Conservation (phyloP, 2,888 invertebrate genomes). For the Heliconius hortense region DNA sequence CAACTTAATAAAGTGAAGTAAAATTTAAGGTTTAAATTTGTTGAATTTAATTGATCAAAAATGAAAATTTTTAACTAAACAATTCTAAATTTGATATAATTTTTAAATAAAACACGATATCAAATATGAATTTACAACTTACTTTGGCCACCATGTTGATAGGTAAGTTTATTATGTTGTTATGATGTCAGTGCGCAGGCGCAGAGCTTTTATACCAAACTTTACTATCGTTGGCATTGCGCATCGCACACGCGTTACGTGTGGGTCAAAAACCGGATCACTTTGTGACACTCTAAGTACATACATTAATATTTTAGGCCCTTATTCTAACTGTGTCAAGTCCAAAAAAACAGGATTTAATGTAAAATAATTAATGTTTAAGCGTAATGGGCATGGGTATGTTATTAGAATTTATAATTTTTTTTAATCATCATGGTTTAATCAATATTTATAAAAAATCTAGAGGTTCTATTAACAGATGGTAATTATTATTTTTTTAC, state of each 20-base stretch:
- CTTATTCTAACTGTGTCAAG: constrained; percentile 38
- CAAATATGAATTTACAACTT: constrained; percentile 49
- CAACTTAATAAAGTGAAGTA: too few relatives aligned
- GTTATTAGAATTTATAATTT: constrained; percentile 11
- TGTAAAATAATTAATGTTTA: background rate
- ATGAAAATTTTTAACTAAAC: too few relatives aligned
- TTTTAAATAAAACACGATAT: background rate
- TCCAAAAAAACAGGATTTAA: constrained; percentile 30
- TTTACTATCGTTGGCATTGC: constrained; percentile 40
- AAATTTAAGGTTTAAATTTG: too few relatives aligned
- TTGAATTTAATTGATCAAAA: too few relatives aligned
- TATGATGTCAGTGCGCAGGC: constrained; percentile 53
- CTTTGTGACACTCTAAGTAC: constrained; percentile 47
- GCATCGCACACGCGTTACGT: constrained; percentile 29
- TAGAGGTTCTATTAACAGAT: too few relatives aligned
- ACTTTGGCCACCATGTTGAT: constrained; percentile 74
- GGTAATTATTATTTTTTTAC: too few relatives aligned
- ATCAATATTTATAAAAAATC: too few relatives aligned
- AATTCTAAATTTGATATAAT: background rate
- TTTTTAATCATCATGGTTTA: background rate
- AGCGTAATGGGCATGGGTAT: background rate
- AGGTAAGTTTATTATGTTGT: constrained; percentile 56
- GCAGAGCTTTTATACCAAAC: constrained; percentile 63
- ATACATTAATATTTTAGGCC: constrained; percentile 32
- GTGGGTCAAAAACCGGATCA: constrained; percentile 54